These are phyloP conservation scores for Hippasteria phrygiana DNA, from an alignment of 53 echinoderm and acorn worm genomes.

Conservation along the genomic window DNA sequence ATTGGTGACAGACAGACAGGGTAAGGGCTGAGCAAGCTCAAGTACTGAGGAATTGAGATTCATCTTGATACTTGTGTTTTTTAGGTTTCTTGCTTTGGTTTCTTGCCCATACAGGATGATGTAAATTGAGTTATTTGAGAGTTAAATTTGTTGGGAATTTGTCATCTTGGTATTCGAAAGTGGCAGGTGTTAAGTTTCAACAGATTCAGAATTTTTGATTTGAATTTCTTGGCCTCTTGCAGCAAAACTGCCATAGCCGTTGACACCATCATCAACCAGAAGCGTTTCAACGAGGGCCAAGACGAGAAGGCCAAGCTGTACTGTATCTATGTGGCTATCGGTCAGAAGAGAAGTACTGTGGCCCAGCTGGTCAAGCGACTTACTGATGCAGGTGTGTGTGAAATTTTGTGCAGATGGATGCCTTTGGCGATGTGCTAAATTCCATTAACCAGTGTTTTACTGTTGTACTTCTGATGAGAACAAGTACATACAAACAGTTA, in stretches of 20 bases:
- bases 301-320: constrained; percentile 98
- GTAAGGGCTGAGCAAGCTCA: constrained; percentile 39
- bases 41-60: too few relatives aligned
- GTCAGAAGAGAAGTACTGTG: constrained; percentile 99
- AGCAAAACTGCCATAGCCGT: constrained; percentile 99
- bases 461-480: too few relatives aligned
- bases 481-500: too few relatives aligned
- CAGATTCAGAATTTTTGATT: background rate
- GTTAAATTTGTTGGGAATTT: too few relatives aligned
- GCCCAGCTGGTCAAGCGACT: constrained; percentile 99
- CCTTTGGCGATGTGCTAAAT: background rate
- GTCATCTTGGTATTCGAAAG: too few relatives aligned
- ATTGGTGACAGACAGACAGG: constrained; percentile 99
- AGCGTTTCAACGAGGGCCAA: constrained; percentile 90
- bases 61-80: too few relatives aligned
- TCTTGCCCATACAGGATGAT: too few relatives aligned
- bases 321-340: constrained; percentile 99
- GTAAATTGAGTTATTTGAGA: too few relatives aligned
- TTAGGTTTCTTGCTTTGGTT: too few relatives aligned
- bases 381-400: constrained; percentile 83
- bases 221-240: background rate
- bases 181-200: too few relatives aligned
- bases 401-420: background rate
- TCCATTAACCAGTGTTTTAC: too few relatives aligned
- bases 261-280: constrained; percentile 99